phyloP scores from a whole-genome alignment of 1,140 invertebrate species.

The Bombyx mori region DNA sequence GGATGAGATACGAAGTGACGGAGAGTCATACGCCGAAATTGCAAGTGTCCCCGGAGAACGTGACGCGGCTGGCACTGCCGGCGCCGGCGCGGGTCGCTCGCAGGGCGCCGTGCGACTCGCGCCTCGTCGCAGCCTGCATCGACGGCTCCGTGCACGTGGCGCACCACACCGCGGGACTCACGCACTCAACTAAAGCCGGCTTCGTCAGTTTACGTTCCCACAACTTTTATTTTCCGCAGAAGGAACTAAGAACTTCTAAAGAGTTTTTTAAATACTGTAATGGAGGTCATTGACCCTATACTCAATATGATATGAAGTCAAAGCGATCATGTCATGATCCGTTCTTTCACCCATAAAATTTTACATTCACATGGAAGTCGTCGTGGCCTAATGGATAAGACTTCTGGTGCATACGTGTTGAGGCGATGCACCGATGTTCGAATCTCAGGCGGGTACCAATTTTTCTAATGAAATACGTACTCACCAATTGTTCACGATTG shows the following conservation, averaged over 20 bases:
- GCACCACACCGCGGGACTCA: constrained; percentile 36
- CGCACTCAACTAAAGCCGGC: constrained; percentile 40
- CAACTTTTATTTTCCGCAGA: neutral
- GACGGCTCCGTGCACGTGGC: constrained; percentile 53
- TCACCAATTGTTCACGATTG: no score
- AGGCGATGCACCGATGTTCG: no score
- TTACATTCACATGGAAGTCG: neutral
- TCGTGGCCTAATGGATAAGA: no score
- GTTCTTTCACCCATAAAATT: neutral
- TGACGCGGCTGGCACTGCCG: constrained; percentile 33
- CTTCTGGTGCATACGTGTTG: no score
- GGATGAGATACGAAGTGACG: constrained; percentile 45
- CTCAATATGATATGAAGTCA: no score
- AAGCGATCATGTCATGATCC: neutral
- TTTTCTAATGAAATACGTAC: no score
- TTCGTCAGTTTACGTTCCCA: constrained; percentile 36
- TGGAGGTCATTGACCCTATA: no score
- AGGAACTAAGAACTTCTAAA: no score
- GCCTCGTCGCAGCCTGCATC: constrained; percentile 48
- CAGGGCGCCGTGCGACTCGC: constrained; percentile 35
- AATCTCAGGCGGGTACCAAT: no score
- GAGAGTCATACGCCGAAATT: constrained; percentile 27
- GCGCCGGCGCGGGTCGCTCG: constrained; percentile 40
- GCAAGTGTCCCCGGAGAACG: constrained; percentile 22
- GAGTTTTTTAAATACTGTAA: no score